phyloP scores from a whole-genome alignment of 2,888 invertebrate genomes.

The Embidobia sp. region DNA sequence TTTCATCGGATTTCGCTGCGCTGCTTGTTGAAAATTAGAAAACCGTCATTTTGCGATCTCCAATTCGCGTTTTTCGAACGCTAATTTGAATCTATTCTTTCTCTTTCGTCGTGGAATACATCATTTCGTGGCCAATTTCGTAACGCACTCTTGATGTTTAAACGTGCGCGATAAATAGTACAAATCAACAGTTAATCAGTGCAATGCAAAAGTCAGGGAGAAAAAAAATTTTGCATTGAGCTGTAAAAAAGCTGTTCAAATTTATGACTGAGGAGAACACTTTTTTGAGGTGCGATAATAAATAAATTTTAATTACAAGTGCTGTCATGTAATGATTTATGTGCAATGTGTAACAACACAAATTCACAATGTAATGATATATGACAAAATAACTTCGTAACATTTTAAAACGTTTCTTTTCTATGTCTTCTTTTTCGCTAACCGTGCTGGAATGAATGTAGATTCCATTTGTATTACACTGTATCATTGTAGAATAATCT shows the following conservation, averaged over 20 bases:
- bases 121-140: no score
- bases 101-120: no score
- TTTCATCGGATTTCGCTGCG: no score
- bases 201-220: no score
- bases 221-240: neutral
- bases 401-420: slow-evolving; percentile 38
- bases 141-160: no score
- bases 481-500: slow-evolving; percentile 53
- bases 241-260: no score
- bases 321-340: slow-evolving; percentile 56
- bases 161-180: no score
- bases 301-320: slow-evolving; percentile 51
- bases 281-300: slow-evolving; percentile 12
- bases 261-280: neutral
- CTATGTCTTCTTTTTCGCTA: slow-evolving; percentile 35
- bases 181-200: no score
- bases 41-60: no score
- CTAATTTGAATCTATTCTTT: no score
- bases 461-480: slow-evolving; percentile 53
- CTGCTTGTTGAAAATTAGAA: no score
- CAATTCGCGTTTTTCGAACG: no score
- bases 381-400: slow-evolving; percentile 56
- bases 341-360: slow-evolving; percentile 49
- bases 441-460: slow-evolving; percentile 49
- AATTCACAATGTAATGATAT: slow-evolving; percentile 55